These are phyloP conservation scores for Onthophagus sagittarius DNA, from an alignment of 2,888 invertebrate species.

Conservation along the genomic window DNA sequence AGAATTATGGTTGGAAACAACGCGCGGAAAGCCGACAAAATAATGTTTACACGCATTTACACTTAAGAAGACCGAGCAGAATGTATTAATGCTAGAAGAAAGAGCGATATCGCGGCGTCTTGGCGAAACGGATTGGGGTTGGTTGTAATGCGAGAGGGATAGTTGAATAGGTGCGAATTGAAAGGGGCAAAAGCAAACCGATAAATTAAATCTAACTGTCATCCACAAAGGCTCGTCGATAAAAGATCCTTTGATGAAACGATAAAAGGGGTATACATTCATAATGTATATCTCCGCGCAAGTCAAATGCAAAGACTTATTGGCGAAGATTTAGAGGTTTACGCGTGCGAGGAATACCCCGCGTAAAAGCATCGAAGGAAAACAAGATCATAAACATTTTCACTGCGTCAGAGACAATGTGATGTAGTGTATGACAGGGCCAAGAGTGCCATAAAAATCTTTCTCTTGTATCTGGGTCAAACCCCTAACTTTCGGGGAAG, in stretches of 20 bases:
- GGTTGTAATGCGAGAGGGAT: not conserved
- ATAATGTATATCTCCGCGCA: not conserved
- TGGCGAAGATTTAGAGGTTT: not conserved
- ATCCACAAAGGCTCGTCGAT: not conserved
- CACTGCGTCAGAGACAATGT: not conserved
- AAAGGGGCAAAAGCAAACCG: not conserved
- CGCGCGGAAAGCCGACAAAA: constrained; percentile 1
- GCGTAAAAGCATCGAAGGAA: not conserved
- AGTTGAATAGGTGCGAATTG: not conserved
- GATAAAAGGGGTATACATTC: not conserved
- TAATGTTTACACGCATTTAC: constrained; percentile 6
- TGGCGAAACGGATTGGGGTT: not conserved
- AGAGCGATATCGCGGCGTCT: not conserved
- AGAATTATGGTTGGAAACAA: not conserved
- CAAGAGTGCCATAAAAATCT: not conserved
- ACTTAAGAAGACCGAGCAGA: not conserved
- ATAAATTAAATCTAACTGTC: not conserved
- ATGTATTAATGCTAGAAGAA: not conserved
- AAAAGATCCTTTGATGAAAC: not conserved
- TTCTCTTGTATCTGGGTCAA: not conserved
- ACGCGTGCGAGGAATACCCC: not conserved
- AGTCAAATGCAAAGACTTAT: not conserved
- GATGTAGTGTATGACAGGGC: not conserved
- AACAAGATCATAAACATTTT: not conserved
- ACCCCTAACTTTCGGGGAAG: not conserved